Base-by-base conservation (phyloP, 2,888 invertebrate species). In the Strigamia crassipes region DNA sequence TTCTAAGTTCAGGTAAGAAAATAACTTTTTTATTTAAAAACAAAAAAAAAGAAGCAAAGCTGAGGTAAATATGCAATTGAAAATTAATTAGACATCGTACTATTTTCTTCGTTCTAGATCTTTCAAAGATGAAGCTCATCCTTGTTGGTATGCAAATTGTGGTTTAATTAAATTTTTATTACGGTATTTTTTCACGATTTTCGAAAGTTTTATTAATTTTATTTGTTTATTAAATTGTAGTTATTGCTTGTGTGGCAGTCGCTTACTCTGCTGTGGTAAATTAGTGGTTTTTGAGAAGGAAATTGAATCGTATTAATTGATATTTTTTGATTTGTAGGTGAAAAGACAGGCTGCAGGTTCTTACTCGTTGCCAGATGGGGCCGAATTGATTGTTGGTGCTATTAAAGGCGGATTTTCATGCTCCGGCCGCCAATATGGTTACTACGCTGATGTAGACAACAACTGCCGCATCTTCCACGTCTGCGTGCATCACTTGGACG, bases 351-450 rank as follows among this genome's bases (percentile, higher is more conserved):
- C 79, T 3, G 42, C 9, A 3, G 13, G 3, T 23, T 84, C 84
- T 27, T 84, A 83, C 82, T 61, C 82, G 23, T 82, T 85, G 23
- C 82, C 85, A 27, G 83, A 82, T 21, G 85, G 84, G 27, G 82
- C 81, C 23, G 84, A 83, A 77, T 82, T 84, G 18, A 84, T 86
- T 9, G 83, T 86, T 13, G 83, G 84, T 9, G 86, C 86, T 82
- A 85, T 86, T 80, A 85, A 84, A 42, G 83, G 84, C 61, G 85
- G 86, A 46, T 84, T 87, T 82, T 84, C 85, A 46, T 85, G 84
- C 34, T 85, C 85, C n/a, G 84, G 85, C 27, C 83, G 84, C 42
- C 84, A 85, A 18, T 82, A 82, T 77, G 84, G 84, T n/a, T 84
- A 84, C 80, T 84, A 84, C 78, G 84, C 84, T 18, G 84, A 84